These are phyloP conservation scores for Diaprepes abbreviatus DNA, from an alignment of 2,888 invertebrate genomes.

Conservation along the genomic window DNA sequence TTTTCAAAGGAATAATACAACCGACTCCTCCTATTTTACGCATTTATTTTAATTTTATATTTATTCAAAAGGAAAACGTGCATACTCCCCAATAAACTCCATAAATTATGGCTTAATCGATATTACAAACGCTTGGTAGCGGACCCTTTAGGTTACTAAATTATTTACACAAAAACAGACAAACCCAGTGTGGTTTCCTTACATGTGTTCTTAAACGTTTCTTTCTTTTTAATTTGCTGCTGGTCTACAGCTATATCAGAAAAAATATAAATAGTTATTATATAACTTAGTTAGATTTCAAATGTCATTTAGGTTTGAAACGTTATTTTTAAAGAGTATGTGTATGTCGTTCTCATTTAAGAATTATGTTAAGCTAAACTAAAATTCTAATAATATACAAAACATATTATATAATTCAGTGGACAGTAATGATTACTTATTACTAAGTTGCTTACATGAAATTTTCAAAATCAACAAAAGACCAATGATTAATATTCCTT, in stretches of 20 bases:
- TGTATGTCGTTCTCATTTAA: too few species aligned
- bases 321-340: too few species aligned
- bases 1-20: conserved; percentile 61
- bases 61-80: conserved; percentile 59
- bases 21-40: conserved; percentile 60
- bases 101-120: conserved; percentile 63
- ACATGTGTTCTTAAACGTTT: conserved; percentile 26
- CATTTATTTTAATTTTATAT: conserved; percentile 65
- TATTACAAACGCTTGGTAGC: conserved; percentile 55
- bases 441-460: too few species aligned
- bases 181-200: conserved; percentile 41
- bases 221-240: conserved; percentile 38
- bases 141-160: conserved; percentile 43
- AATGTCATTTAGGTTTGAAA: too few species aligned
- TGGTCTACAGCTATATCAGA: conserved; percentile 19
- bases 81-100: conserved; percentile 56
- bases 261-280: too few species aligned
- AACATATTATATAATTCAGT: too few species aligned
- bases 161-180: conserved; percentile 50
- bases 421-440: too few species aligned
- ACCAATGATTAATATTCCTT: too few species aligned
- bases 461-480: too few species aligned
- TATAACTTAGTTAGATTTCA: too few species aligned
- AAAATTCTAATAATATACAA: too few species aligned
- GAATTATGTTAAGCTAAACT: too few species aligned